Evolutionary conservation across 2,888 invertebrate genomes (phyloP), one percentile per base, ranked within the genome.

Genomic region (Parthenolecanium corni): DNA sequence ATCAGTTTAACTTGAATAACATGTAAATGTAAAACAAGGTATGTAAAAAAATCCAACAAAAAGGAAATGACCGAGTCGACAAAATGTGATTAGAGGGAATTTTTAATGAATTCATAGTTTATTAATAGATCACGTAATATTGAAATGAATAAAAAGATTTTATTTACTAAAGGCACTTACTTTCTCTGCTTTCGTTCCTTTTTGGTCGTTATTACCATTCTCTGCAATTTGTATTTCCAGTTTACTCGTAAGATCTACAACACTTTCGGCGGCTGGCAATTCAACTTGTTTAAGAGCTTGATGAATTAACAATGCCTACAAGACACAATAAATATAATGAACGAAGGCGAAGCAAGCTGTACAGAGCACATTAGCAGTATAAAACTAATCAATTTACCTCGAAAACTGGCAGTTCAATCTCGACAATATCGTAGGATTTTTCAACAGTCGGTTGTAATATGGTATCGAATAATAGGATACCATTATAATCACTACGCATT

Each of bases 111-210:
- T n/a, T n/a, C n/a, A n/a, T n/a, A n/a, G n/a, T n/a, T n/a, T n/a
- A n/a, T n/a, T n/a, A n/a, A n/a, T n/a, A 40, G 38, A 24, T 40
- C n/a, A 6, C 16, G 16, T 16, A 3, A 25, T 25, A n/a, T 31
- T 31, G 31, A 31, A 31, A 6, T 4, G 31, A 31, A 31, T 31
- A 31, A 31, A 31, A 31, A 6, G 9, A 31, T 31, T 9, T 31
- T 31, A 31, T 31, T 51, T 9, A 31, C 31, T 31, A 31, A 31
- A 4, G 31, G 31, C 3, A n/a, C 61, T 36, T 75, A 91, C 90
- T 79, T 92, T 89, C 74, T 89, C 89, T 64, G 89, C 88, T 76
- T 92, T 92, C 58, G 90, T 88, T 69, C 90, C 90, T 71, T 86
- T 89, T 71, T 86, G 84, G 20, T 82, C 80, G 64, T 82, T 84